phyloP scores from a whole-genome alignment of 2,797 vertebrate genomes.

The Enteromius mattozi region DNA sequence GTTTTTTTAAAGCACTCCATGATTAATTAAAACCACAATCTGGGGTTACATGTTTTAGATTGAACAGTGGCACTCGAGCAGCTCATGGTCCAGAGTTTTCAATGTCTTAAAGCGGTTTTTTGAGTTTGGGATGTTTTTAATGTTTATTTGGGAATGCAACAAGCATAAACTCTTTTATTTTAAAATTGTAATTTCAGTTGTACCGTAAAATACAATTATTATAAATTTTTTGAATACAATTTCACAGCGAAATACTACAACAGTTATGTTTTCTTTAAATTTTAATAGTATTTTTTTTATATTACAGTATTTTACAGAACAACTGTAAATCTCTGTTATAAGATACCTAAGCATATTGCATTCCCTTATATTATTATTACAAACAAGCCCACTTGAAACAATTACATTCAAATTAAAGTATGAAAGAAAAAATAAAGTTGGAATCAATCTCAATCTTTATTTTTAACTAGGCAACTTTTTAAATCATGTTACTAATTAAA shows the following conservation, averaged over 20 bases:
- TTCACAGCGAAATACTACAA: neutral
- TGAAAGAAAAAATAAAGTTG: neutral
- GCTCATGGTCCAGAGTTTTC: neutral
- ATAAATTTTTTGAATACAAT: neutral
- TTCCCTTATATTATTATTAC: neutral
- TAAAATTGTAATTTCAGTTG: neutral
- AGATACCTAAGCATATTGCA: neutral
- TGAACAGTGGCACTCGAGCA: neutral
- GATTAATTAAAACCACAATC: neutral
- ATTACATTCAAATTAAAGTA: neutral
- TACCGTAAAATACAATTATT: neutral
- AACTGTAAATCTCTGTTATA: neutral
- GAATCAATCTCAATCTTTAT: neutral
- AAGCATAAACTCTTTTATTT: neutral
- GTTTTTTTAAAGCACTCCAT: neutral
- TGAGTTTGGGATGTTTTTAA: neutral
- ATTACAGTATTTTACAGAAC: neutral
- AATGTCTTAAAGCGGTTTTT: neutral
- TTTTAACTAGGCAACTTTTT: neutral
- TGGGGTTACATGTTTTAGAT: neutral
- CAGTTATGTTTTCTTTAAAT: neutral
- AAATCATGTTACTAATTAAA: conserved; percentile 25
- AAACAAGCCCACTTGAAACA: neutral
- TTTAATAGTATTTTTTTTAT: neutral
- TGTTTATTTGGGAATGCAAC: neutral